Base-by-base conservation (phyloP, 2,888 invertebrate species). In the Caenorhabditis panamensis region DNA sequence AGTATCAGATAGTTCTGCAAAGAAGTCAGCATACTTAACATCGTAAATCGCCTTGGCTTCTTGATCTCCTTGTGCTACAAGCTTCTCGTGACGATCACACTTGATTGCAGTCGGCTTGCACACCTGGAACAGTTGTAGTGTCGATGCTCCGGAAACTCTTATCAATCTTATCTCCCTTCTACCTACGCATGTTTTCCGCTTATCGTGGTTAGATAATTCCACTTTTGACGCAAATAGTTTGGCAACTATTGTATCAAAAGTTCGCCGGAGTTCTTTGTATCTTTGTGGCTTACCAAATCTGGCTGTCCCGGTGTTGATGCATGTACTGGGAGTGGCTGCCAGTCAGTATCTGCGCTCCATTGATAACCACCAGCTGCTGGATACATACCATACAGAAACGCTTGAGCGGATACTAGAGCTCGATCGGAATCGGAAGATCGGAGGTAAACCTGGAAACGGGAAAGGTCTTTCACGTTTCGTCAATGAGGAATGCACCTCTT, bases 341-440 rank as follows among this genome's bases (percentile, higher is more conserved):
- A 88, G 28, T 80, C 64, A 3, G 69, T 78, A 24, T 76, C 76
- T 6, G 53, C 36, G 20, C 37, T 69, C 76, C 76, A 81, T 36
- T 66, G 66, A 53, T 58, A 76, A 1, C 54, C 59, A 0, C 62
- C 75, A 1, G 59, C 49, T 11, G 88, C 85, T 11, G 87, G 94
- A 91, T 93, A 95, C 61, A 95, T 91, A 0, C 95, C 96, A 64
- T 95, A 95, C 82, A 96, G 92, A 91, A 95, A 94, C 0, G 94
- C 93, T 89, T 94, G 93, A 0, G 95, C 96, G 73, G 95, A 96
- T 95, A 95, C 95, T 68, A 92, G 72, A 1, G 92, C 91, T 41
- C 92, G 77, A 59, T 92, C 91, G 36, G 78, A 80, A 77, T 91
- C 89, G 11, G 92, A 91, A 62, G 92, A 92, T 13, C 89, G 84